Base-by-base conservation (phyloP, 2,888 invertebrate genomes). In the Ditula angustiorana region DNA sequence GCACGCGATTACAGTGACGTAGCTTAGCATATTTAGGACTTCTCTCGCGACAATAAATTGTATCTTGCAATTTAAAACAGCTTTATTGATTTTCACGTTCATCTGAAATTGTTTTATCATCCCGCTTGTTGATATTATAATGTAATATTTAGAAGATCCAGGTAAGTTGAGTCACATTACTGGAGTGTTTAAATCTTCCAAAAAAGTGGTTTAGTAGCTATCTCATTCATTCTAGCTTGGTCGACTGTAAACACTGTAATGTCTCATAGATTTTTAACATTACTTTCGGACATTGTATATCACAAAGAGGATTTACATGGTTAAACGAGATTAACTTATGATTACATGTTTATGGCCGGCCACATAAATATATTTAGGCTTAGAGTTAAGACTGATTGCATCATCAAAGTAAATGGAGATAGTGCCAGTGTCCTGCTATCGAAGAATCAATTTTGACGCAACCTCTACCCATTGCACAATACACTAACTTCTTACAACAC, bases 1-100 rank as follows among this genome's bases (percentile, higher is more conserved):
- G 58, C 33, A 64, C 21, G 52, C 52, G 58, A 63, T 52, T 26
- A 33, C 44, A 13, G 3, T 64, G 52, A 64, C 63, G 63, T 58
- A 47, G 35, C 26, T 26, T 49, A 8, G 23, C 28, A 16, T 49
- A 52, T 46, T 46, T 58, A 58, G 46, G 58, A 19, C 41, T 19
- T 41, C 19, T 50, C 24, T 55, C 13, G 23, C 26, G 28, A 26
- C 47, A 44, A 52, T 35, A 26, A 41, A 63, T 44, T 13, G 30
- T 33, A 30, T 33, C 10, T 11, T 37, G 19, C 26, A 16, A 11
- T 49, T 41, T 35, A 28, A 7, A 21, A 11, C 26, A 13, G 16
- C 10, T 19, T 16, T 62, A 23, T 41, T 56, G 11, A 21, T 55
- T 62, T 56, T 62, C 49, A 37, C 44, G 50, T 50, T 41, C 33